Percentiles rank a stretch among this genome's conserved stretches.
Evolutionary conservation across 2,797 vertebrate genomes (phyloP).

Genomic region (Labeo calbasu): DNA sequence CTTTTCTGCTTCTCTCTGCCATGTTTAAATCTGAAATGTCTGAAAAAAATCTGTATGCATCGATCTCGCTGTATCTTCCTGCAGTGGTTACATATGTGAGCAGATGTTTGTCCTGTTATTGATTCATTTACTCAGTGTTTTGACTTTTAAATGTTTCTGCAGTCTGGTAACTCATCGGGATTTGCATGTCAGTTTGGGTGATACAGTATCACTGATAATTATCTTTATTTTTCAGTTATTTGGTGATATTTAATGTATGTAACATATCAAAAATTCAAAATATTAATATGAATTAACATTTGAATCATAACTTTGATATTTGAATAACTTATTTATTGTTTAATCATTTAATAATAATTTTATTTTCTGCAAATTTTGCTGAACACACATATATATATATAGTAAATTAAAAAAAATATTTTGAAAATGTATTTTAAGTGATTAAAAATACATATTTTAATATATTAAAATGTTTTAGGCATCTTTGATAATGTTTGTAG

Average conservation of each 20-base stretch:
- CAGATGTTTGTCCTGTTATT: constrained; percentile 14
- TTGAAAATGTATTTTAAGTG: background rate
- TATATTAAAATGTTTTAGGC: background rate
- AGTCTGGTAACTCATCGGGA: background rate
- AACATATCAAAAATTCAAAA: too few species aligned
- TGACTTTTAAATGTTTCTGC: background rate
- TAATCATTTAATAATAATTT: too few species aligned
- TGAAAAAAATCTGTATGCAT: constrained; percentile 14
- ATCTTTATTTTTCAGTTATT: background rate
- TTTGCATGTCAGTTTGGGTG: background rate
- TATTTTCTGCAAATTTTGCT: too few species aligned
- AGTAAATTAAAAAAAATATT: background rate
- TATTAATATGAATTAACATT: too few species aligned
- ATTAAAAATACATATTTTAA: background rate
- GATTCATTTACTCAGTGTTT: constrained; percentile 1
- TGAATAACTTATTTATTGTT: too few species aligned
- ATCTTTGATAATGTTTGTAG: background rate
- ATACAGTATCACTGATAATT: background rate
- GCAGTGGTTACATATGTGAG: constrained; percentile 10
- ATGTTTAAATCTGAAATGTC: constrained; percentile 24
- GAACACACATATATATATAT: too few species aligned
- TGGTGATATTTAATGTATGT: background rate
- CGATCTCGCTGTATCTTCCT: background rate
- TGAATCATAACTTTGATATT: too few species aligned
- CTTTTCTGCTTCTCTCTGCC: constrained; percentile 11